phyloP scores from a whole-genome alignment of 2,888 invertebrate genomes.

The Eupeodes luniger region DNA sequence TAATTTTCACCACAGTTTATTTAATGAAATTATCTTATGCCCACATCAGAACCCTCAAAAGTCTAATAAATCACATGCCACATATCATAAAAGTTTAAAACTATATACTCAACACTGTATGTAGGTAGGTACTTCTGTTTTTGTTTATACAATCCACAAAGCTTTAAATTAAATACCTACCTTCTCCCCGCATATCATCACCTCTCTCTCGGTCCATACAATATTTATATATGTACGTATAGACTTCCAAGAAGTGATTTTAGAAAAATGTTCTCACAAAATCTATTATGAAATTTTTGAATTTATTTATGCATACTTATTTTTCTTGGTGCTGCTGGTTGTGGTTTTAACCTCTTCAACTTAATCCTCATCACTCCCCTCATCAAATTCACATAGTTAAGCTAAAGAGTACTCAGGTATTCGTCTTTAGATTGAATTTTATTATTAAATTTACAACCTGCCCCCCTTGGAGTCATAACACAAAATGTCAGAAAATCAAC shows the following conservation, averaged over 20 bases:
- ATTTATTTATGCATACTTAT: neutral
- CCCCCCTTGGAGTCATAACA: neutral
- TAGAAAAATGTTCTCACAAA: slow-evolving; percentile 14
- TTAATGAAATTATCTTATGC: slow-evolving; percentile 19
- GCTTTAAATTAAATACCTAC: slow-evolving; percentile 6
- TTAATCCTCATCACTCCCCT: neutral
- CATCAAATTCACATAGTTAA: neutral
- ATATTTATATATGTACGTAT: too few relatives aligned
- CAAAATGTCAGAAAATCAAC: slow-evolving; percentile 42
- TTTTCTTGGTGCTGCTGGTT: neutral
- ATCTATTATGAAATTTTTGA: slow-evolving; percentile 12
- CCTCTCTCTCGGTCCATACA: neutral
- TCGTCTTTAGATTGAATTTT: neutral
- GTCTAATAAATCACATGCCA: slow-evolving; percentile 13
- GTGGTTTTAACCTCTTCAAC: slow-evolving; percentile 20
- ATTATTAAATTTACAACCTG: slow-evolving; percentile 2
- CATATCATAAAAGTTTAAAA: slow-evolving; percentile 6
- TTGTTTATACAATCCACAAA: neutral
- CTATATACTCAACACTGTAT: neutral
- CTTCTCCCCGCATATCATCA: too few relatives aligned
- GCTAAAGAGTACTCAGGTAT: neutral
- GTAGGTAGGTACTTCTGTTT: neutral
- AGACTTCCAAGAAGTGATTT: neutral
- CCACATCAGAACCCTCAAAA: slow-evolving; percentile 9
- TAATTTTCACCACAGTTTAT: neutral